Base-by-base conservation (phyloP, 2,888 invertebrate genomes). In the Rhingia rostrata region DNA sequence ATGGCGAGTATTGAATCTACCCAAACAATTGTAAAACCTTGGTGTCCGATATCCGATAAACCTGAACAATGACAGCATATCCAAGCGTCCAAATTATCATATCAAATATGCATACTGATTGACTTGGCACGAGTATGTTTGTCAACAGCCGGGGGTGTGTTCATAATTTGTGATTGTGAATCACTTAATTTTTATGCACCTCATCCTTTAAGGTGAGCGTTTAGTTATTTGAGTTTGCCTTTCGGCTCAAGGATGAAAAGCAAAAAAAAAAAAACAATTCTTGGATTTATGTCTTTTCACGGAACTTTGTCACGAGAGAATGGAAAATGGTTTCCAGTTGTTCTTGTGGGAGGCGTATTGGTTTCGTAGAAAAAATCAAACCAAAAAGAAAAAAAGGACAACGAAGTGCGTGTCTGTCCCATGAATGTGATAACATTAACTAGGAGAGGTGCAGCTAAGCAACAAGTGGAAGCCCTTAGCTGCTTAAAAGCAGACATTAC, bases 101-200 rank as follows among this genome's bases (percentile, higher is more conserved):
- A 73, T 83, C 79, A 84, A 79, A 69, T 70, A 79, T 79, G 74
- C 79, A 70, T 73, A 74, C 56, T 41, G 66, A 73, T 58, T 83
- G 66, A 56, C 51, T 69, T 51, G n/a, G 37, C 37, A 32, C 49
- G 30, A 49, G 49, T 49, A 3, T 10, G 22, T 49, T 30, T 49
- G 49, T 30, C 9, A 6, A 43, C 43, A 22, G 22, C 1, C 22
- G 22, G 22, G 53, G 58, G 49, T 64, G 12, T 56, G 70, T 63
- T 78, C 70, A 70, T 70, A 63, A 70, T 43, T 63, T 49, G 56
- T 47, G 41, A 67, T 22, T 77, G 58, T 56, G 49, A 41, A 47
- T 58, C 35, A 47, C 4, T 53, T 70, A 22, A 9, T 7, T 60
- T 61, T 54, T 32, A 54, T 61, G 43, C 61, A 63, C n/a, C 37